Conservation (phyloP, 2,797 vertebrate genomes). For the Alfaro cultratus region DNA sequence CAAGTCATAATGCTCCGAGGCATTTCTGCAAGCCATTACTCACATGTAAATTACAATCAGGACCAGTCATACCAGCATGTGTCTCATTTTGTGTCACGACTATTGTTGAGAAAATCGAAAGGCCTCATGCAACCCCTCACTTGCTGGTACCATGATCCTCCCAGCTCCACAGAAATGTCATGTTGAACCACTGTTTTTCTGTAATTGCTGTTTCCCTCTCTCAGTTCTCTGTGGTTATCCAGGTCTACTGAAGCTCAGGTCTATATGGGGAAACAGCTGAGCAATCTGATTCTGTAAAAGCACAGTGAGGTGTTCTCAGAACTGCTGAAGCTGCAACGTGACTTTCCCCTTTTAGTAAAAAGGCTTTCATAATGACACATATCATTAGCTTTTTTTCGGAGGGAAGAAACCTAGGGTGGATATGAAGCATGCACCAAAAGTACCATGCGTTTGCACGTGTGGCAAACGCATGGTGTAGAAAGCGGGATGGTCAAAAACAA, state of each 20-base stretch:
- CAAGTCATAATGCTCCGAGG: conserved; percentile 16
- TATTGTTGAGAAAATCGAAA: conserved; percentile 38
- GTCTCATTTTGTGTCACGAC: conserved; percentile 39
- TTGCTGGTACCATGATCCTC: conserved; percentile 12
- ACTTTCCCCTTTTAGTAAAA: conserved; percentile 50
- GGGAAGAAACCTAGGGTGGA: conserved; percentile 20
- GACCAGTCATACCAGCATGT: conserved; percentile 28
- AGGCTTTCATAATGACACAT: conserved; percentile 62
- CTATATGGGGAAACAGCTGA: conserved; percentile 73
- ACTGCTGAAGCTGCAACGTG: conserved; percentile 56
- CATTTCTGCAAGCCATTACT: conserved; percentile 22
- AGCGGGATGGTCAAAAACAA: conserved; percentile 13
- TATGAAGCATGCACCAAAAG: conserved; percentile 15
- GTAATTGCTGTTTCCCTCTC: conserved; percentile 56
- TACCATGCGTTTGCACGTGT: conserved; percentile 35
- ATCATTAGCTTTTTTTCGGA: conserved; percentile 3
- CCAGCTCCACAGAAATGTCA: conserved; percentile 44
- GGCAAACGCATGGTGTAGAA: neutral
- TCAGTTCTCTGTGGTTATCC: conserved; percentile 48
- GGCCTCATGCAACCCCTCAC: conserved; percentile 26
- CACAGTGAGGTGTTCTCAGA: conserved; percentile 56
- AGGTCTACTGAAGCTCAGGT: conserved; percentile 28
- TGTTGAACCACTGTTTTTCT: conserved; percentile 38
- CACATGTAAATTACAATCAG: conserved; percentile 28
- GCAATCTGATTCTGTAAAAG: conserved; percentile 59